Conservation (phyloP, 2,797 vertebrate genomes). For the Garrulus glandarius region DNA sequence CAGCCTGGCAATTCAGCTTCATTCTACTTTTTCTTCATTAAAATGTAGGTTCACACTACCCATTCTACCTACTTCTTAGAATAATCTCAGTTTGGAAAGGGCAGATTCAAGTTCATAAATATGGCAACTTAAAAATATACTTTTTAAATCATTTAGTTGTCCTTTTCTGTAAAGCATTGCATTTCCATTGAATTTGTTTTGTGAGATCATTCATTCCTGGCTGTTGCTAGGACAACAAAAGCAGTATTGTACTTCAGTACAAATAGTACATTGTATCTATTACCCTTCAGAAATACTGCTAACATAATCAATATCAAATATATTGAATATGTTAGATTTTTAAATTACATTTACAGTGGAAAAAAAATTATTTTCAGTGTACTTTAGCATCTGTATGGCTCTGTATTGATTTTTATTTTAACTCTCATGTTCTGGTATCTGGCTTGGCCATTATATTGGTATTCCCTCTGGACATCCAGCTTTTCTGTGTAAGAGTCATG, state of each 20-base stretch:
- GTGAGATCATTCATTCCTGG: conserved; percentile 35
- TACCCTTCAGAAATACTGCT: conserved; percentile 68
- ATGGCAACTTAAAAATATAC: background rate
- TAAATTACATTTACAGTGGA: conserved; percentile 70
- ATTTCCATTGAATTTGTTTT: conserved; percentile 64
- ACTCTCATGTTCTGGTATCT: background rate
- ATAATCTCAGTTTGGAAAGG: background rate
- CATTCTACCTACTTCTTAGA: background rate
- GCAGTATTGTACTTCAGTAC: conserved; percentile 7
- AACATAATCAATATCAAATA: conserved; percentile 74
- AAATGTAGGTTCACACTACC: background rate
- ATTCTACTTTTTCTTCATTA: background rate
- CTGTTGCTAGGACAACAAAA: conserved; percentile 78
- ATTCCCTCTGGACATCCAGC: conserved; percentile 19
- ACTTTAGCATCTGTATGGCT: conserved; percentile 38
- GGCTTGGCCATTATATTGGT: background rate
- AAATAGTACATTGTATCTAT: conserved; percentile 52
- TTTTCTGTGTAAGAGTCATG: background rate
- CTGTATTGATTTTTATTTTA: conserved; percentile 67
- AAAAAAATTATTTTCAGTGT: conserved; percentile 66
- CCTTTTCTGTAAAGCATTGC: conserved; percentile 46
- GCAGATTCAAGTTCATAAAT: background rate
- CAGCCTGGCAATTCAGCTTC: background rate
- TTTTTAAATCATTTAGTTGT: conserved; percentile 33
- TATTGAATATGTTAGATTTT: conserved; percentile 73